Percentiles rank a stretch among this genome's conserved stretches.
Evolutionary conservation across 2,113 vertebrate species (phyloP).

Genomic region (Cryptoleucopteryx plumbea): DNA sequence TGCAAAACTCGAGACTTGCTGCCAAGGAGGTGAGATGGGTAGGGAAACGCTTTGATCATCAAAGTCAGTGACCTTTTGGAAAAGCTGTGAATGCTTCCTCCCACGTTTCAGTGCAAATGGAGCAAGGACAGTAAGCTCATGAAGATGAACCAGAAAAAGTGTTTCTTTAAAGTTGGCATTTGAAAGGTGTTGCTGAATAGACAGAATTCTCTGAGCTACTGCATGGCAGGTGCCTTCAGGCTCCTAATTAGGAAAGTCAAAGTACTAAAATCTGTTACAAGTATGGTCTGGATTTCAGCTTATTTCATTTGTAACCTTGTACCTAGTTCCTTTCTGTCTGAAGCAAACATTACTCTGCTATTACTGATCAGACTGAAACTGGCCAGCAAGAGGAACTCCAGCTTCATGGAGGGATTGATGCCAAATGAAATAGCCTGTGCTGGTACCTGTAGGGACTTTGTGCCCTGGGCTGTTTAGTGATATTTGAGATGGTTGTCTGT

Average conservation of each 20-base stretch:
- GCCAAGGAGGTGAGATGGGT: background rate
- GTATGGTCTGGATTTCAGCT: background rate
- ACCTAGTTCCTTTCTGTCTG: background rate
- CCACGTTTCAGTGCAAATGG: background rate
- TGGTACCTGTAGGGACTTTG: background rate
- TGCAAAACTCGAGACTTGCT: background rate
- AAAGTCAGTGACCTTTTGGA: background rate
- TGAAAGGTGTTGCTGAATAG: background rate
- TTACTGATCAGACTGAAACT: background rate
- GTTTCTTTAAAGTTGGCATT: background rate
- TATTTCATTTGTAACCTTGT: background rate
- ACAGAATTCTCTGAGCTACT: background rate
- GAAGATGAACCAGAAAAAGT: background rate
- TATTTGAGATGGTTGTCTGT: background rate
- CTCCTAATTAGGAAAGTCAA: background rate
- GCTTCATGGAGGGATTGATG: background rate
- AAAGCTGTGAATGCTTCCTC: background rate
- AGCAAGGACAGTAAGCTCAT: background rate
- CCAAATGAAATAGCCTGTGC: background rate
- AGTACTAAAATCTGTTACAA: background rate
- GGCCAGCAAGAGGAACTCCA: background rate
- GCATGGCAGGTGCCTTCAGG: background rate
- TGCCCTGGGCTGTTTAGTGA: background rate
- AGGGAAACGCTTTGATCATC: background rate
- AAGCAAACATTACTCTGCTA: background rate